Percentiles rank a stretch among this genome's conserved stretches.
Conservation (phyloP, 2,888 invertebrate genomes). For the Yponomeuta evonymella region DNA sequence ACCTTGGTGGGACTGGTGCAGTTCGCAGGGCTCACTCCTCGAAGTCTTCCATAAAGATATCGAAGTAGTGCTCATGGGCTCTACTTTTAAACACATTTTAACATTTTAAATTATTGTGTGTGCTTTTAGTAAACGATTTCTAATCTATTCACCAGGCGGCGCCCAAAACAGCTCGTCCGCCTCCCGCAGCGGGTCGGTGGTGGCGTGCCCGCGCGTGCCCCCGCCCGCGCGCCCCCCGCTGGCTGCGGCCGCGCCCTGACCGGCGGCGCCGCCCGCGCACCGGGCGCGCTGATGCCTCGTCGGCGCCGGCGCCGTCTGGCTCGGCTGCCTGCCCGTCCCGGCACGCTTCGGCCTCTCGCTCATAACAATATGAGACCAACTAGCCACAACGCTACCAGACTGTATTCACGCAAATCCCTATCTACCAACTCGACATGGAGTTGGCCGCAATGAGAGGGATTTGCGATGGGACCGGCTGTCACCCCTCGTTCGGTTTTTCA, state of each 20-base stretch:
- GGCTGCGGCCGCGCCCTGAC: conserved; percentile 71
- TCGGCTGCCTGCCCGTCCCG: conserved; percentile 59
- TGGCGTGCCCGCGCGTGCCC: conserved; percentile 81
- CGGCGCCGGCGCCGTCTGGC: conserved; percentile 51
- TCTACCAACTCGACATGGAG: neutral
- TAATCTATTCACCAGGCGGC: conserved; percentile 42
- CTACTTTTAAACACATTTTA: too few relatives aligned
- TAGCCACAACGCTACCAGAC: neutral
- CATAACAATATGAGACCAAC: conserved; percentile 34
- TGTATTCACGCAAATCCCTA: neutral
- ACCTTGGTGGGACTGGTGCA: too few relatives aligned
- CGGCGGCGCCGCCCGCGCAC: conserved; percentile 51
- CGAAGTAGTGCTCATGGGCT: too few relatives aligned
- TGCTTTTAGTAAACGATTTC: neutral
- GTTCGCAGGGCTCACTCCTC: too few relatives aligned
- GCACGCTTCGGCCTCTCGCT: conserved; percentile 40
- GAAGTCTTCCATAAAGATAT: too few relatives aligned
- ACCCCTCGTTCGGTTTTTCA: neutral
- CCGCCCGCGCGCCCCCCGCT: conserved; percentile 61
- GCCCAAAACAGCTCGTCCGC: conserved; percentile 50
- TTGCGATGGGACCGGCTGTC: neutral
- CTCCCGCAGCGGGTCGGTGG: conserved; percentile 62
- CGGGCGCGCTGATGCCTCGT: conserved; percentile 64
- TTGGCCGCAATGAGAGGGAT: neutral
- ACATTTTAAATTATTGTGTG: too few relatives aligned